Base-by-base conservation (phyloP, 30 jellyfish, hydroid and myxozoan species). In the Chironex yamaguchii region DNA sequence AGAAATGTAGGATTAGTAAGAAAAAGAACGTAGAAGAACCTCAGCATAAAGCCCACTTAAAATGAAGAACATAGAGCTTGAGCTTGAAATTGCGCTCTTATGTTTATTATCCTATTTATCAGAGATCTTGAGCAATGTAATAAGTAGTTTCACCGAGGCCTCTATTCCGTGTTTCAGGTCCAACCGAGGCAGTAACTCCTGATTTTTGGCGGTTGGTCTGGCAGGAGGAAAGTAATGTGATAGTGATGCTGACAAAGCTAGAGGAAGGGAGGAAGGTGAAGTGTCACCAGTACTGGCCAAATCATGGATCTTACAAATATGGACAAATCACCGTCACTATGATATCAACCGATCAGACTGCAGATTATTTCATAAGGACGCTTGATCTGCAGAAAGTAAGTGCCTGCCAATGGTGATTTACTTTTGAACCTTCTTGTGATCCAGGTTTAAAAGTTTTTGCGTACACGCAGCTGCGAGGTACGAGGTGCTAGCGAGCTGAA, bases 141-240 rank as follows among this genome's bases (percentile, higher is more conserved):
- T 48, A n/a, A 9, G 62, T 48, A 12, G n/a, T 48, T 48, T 48
- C 25, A 14, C 9, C 4, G n/a, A n/a, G n/a, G n/a, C n/a, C n/a
- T n/a, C n/a, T n/a, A n/a, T 11, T 52, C 33, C 1, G n/a, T n/a
- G 34, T 62, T 21, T 23, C 29, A 94, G 99, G 99, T 3, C 99
- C 99, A 11, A 89, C 82, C 89, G 97, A 89, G 62, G 49, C 73
- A 3, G 94, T 81, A 1, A 29, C 79, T 17, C 49, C 86, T 26
- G 99, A 89, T 66, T 94, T 94, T 62, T 94, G 99, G 99, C 90
- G 91, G 27, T 82, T 94, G 97, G 86, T 94, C 3, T 94, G 96
- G 96, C 99, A 94, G 64, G 97, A 94, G 89, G 80, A 94, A 25
- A 52, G 71, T n/a, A 79, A 34, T 49, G 91, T 94, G 29, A 94